Base-by-base conservation (phyloP, 2,888 invertebrate genomes). In the Diogma glabrata region DNA sequence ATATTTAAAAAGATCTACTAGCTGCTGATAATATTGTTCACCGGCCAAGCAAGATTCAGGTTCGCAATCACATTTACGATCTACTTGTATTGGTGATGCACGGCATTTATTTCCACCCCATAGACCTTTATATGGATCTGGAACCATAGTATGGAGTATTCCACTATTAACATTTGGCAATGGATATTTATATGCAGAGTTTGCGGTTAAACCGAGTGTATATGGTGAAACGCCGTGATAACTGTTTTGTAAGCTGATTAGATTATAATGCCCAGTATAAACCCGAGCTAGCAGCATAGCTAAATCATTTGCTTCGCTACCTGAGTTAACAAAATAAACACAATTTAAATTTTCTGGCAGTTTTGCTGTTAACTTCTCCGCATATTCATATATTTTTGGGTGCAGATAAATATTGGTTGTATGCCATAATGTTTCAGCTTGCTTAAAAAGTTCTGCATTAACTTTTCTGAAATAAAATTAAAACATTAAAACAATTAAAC, bases 271-370 rank as follows among this genome's bases (percentile, higher is more conserved):
- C 2, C 84, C 84, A 0, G 96, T 95, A 65, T 92, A 81, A 1
- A 88, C 69, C 59, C 94, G 79, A 0, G 95, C 87, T 69, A 99
- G 75, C 24, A 93, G 65, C 57, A 90, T 75, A 0, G 97, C 97
- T 52, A 99, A 72, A 66, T 99, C 97, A 63, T 96, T 97, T 0
- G 97, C 96, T 71, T 99, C 97, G 5, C 93, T 90, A 0, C 97
- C 97, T 61, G 95, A 96, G 70, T 97, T 97, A 2, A 92, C 88
- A 60, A 96, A 81, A 64, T 93, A 95, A 3, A 89, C 87, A 22
- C 88, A 85, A 72, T 91, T 92, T 28, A 97, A 74, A 59, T 91
- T 78, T 8, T 81, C 87, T 0, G 96, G 94, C 55, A 97, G 71
- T 64, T 85, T 94, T 0, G 77, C 71, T 0, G 80, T 77, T 51